Evolutionary conservation across 2,888 invertebrate genomes (phyloP).

Genomic region (Vesta saturnalis): DNA sequence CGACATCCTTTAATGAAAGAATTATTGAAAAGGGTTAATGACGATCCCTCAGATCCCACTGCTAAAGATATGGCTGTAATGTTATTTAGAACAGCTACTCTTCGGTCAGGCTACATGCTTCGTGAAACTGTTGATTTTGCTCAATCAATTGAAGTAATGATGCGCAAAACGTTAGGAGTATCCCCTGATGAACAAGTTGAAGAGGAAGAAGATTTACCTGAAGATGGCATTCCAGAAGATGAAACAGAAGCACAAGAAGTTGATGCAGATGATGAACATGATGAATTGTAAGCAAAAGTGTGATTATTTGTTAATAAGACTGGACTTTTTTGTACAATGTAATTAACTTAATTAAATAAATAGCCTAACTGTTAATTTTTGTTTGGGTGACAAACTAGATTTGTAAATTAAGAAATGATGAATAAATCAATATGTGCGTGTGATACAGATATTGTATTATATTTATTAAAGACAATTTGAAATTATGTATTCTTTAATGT

Average conservation of each 20-base stretch:
- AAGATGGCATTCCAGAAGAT: slow-evolving; percentile 61
- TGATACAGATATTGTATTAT: too few relatives aligned
- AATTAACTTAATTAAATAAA: slow-evolving; percentile 28
- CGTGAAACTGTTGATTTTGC: slow-evolving; percentile 89
- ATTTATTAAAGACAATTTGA: too few relatives aligned
- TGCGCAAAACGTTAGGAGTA: slow-evolving; percentile 82
- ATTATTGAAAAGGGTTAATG: slow-evolving; percentile 82
- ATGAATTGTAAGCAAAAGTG: slow-evolving; percentile 65
- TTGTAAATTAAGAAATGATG: too few relatives aligned
- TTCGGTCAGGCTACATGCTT: slow-evolving; percentile 94
- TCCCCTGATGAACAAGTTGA: slow-evolving; percentile 74
- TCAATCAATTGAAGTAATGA: slow-evolving; percentile 88
- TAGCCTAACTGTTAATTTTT: slow-evolving; percentile 15
- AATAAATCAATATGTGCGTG: too few relatives aligned
- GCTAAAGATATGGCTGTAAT: slow-evolving; percentile 88
- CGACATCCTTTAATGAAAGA: slow-evolving; percentile 95
- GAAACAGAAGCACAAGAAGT: slow-evolving; percentile 55
- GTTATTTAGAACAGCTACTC: slow-evolving; percentile 92
- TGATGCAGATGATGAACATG: slow-evolving; percentile 63
- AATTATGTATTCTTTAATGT: too few relatives aligned
- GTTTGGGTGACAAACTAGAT: background rate
- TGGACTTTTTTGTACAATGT: slow-evolving; percentile 35
- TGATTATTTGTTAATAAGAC: slow-evolving; percentile 26
- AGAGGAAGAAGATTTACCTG: slow-evolving; percentile 60
- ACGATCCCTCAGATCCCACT: slow-evolving; percentile 78